Evolutionary conservation across 2,113 vertebrate species (phyloP), one percentile per base, ranked within the genome.

Genomic region (Baryphthengus martii): DNA sequence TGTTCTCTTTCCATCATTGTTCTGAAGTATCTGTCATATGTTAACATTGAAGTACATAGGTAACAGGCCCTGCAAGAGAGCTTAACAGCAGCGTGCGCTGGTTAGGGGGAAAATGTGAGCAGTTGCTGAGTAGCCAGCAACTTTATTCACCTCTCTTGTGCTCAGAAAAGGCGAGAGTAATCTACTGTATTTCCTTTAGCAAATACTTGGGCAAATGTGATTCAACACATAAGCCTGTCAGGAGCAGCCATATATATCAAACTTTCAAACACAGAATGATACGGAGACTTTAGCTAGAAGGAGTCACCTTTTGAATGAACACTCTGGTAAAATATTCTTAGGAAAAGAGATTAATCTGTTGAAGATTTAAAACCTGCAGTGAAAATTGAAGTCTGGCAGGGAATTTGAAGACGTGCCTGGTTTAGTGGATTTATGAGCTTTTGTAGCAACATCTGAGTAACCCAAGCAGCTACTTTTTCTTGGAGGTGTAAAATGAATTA

Each of bases 361-460:
- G 76, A 84, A 44, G 79, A 45, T 89, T 93, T 92, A 77, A 96
- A 93, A 73, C 83, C 79, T 90, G 55, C 55, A 92, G 72, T 80
- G 86, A 92, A 95, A 95, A 96, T 84, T 73, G 63, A 82, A 91
- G 81, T 75, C 87, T 95, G 76, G 11, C 90, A 71, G 74, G 47
- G 77, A 82, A 85, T 74, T 91, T 85, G 73, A 94, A 93, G 66
- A 45, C 85, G 63, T 91, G 90, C 49, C 33, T 85, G 40, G 12
- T 91, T 85, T 93, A 95, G 91, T 85, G 85, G 85, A 82, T 96
- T 88, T 93, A 78, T 42, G 66, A 93, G 85, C 88, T 93, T 96
- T 96, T 91, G 33, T 96, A 91, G 74, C 87, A 39, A 71, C n/a
- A 72, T 88, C 35, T 4, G 9, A 81, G 86, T 92, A 95, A 92